phyloP scores from a whole-genome alignment of 1,140 invertebrate species.

The Maniola jurtina region DNA sequence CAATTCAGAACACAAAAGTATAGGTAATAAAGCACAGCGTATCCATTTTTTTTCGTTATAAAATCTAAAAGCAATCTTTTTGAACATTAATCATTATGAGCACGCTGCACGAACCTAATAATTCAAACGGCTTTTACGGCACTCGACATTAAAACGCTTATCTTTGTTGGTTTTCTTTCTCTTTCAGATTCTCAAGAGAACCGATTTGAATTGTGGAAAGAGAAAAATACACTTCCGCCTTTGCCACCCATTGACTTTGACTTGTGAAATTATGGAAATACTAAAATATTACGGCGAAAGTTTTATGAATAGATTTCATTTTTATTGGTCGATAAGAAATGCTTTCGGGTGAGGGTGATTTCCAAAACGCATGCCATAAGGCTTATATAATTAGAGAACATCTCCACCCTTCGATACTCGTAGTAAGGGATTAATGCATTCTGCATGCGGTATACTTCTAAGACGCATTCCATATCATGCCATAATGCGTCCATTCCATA shows the following conservation, averaged over 20 bases:
- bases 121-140: slow-evolving; percentile 31
- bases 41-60: slow-evolving; percentile 20
- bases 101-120: slow-evolving; percentile 27
- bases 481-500: no score
- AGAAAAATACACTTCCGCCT: slow-evolving; percentile 27
- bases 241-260: slow-evolving; percentile 29
- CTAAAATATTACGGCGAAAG: background rate
- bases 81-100: slow-evolving; percentile 32
- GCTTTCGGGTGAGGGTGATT: background rate
- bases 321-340: background rate
- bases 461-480: no score
- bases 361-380: background rate
- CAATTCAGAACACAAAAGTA: slow-evolving; percentile 14
- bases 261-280: slow-evolving; percentile 23
- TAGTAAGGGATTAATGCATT: no score
- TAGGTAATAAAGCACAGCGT: slow-evolving; percentile 11
- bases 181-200: slow-evolving; percentile 33
- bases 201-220: slow-evolving; percentile 31
- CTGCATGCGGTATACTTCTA: no score
- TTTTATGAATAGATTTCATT: background rate
- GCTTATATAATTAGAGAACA: no score
- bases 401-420: no score
- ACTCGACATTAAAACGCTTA: slow-evolving; percentile 30
- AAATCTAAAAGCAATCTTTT: slow-evolving; percentile 28
- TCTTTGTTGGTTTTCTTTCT: slow-evolving; percentile 36